Evolutionary conservation across 2,113 vertebrate species (phyloP).

Genomic region (Thamnophis sirtalis): DNA sequence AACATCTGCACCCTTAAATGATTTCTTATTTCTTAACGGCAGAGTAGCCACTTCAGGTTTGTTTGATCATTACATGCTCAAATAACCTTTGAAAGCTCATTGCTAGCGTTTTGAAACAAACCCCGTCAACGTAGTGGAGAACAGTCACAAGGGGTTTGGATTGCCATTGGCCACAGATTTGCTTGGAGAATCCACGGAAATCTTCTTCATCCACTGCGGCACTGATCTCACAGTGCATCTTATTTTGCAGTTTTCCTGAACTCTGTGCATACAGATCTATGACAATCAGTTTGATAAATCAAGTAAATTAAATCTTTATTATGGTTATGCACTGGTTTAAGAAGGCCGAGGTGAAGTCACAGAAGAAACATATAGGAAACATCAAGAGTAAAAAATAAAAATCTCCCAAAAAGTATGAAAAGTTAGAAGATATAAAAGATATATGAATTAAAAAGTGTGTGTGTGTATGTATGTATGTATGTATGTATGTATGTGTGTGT

Average conservation of each 20-base stretch:
- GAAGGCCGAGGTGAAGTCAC: background rate
- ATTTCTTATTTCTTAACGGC: background rate
- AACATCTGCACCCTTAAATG: background rate
- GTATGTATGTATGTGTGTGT: no score
- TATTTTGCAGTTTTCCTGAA: background rate
- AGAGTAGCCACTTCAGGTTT: background rate
- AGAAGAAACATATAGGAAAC: background rate
- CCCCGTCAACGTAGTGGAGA: background rate
- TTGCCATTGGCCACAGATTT: background rate
- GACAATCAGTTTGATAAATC: constrained; percentile 22
- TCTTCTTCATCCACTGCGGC: background rate
- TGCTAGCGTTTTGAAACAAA: background rate
- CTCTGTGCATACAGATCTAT: background rate
- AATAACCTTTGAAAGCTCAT: background rate
- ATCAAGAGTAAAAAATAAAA: background rate
- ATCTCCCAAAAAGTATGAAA: background rate
- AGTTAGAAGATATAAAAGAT: no score
- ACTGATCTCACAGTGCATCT: background rate
- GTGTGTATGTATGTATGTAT: no score
- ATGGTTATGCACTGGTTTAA: background rate
- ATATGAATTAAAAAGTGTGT: background rate
- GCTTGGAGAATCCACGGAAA: background rate
- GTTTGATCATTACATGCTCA: background rate
- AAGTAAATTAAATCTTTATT: background rate
- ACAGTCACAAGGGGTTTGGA: background rate